Conservation (phyloP, 2,797 vertebrate genomes). For the Rousettus madagascariensis region DNA sequence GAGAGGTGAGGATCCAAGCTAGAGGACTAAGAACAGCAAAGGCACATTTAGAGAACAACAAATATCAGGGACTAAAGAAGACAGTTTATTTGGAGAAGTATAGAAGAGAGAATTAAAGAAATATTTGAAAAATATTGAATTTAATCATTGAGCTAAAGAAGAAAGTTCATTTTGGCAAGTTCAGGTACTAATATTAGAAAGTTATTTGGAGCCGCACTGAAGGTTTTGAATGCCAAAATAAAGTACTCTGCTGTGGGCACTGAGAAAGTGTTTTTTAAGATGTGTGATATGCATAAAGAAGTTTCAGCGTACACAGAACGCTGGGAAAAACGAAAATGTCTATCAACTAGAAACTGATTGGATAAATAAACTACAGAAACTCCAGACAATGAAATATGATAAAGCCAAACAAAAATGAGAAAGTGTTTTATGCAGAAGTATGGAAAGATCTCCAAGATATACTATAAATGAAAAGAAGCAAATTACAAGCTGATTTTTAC, state of each 20-base stretch:
- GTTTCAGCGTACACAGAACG: neutral
- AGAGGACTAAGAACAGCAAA: neutral
- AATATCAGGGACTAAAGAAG: neutral
- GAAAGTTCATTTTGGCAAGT: neutral
- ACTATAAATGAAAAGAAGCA: neutral
- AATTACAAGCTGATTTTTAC: neutral
- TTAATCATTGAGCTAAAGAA: neutral
- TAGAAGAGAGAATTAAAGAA: neutral
- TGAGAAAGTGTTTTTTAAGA: neutral
- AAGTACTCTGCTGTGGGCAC: neutral
- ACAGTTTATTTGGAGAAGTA: neutral
- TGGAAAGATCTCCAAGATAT: neutral
- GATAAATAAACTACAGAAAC: neutral
- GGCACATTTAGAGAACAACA: neutral
- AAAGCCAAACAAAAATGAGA: neutral
- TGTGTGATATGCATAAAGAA: neutral
- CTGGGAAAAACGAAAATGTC: neutral
- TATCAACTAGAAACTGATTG: neutral
- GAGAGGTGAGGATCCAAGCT: neutral
- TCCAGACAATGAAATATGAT: neutral
- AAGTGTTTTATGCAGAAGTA: neutral
- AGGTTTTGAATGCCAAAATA: neutral
- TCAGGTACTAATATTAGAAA: neutral
- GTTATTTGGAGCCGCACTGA: neutral
- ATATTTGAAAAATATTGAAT: neutral